phyloP scores from a whole-genome alignment of 2,797 vertebrate species.

The Cichlasoma orientale region DNA sequence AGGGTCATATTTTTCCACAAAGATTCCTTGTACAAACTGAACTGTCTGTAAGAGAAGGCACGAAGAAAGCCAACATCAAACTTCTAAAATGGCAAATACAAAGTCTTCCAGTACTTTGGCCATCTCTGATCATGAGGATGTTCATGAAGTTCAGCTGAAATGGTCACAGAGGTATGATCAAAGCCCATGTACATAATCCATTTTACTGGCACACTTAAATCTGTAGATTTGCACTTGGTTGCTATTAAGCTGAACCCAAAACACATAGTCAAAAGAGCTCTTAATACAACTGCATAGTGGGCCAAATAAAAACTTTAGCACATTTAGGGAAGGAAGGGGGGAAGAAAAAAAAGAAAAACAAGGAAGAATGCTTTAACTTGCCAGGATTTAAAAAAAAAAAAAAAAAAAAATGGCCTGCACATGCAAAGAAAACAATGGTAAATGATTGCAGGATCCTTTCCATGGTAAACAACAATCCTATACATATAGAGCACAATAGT shows the following conservation, averaged over 20 bases:
- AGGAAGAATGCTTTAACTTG: too few species aligned
- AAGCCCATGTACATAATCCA: not conserved
- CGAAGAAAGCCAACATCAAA: slow-evolving; percentile 37
- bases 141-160: not conserved
- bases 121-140: not conserved
- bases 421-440: not conserved
- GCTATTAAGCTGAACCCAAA: not conserved
- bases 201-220: not conserved
- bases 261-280: not conserved
- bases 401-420: rapidly evolving
- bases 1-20: slow-evolving; percentile 99
- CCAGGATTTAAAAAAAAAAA: not conserved
- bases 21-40: slow-evolving; percentile 99
- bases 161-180: not conserved
- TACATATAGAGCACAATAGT: not conserved
- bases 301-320: not conserved
- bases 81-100: slow-evolving; percentile 5
- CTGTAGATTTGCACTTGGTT: not conserved
- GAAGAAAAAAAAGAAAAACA: too few species aligned
- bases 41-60: slow-evolving; percentile 81
- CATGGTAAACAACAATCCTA: not conserved
- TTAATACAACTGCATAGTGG: not conserved
- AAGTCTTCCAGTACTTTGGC: not conserved
- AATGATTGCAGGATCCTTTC: not conserved
- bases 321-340: too few species aligned